A percentile compares a stretch with the other conserved stretches of the same genome.
Conservation (phyloP, 53 echinoderm and acorn worm genomes). For the Henricia sp. region DNA sequence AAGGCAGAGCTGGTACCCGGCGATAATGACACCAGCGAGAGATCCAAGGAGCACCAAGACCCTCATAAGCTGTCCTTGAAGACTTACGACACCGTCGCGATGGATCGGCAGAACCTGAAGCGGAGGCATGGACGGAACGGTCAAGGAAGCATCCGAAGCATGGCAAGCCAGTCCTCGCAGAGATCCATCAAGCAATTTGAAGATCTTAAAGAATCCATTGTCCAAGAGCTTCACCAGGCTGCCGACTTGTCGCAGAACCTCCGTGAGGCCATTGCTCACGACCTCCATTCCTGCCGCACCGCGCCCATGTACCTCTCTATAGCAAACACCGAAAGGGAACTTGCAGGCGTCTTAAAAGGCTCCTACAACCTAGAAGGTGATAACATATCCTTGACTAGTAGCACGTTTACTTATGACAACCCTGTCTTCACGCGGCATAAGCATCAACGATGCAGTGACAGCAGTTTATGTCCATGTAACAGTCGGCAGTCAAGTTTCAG, state of each 20-base stretch:
- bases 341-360: conserved; percentile 75
- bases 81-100: conserved; percentile 2
- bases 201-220: conserved; percentile 83
- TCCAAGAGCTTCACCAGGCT: conserved; percentile 80
- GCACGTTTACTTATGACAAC: conserved; percentile 93
- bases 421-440: conserved; percentile 81
- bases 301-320: conserved; percentile 93
- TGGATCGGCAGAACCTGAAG: conserved; percentile 69
- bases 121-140: conserved; percentile 62
- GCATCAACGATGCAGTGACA: conserved; percentile 39
- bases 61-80: conserved; percentile 34
- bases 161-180: conserved; percentile 64
- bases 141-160: conserved; percentile 72
- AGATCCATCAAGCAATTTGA: conserved; percentile 69
- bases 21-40: background rate
- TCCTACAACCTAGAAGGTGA: conserved; percentile 76
- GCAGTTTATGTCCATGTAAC: conserved; percentile 40
- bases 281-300: conserved; percentile 76
- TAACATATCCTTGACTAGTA: conserved; percentile 70
- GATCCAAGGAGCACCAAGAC: background rate
- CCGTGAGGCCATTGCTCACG: conserved; percentile 82
- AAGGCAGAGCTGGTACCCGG: conserved; percentile 12
- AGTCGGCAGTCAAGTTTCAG: conserved; percentile 95
- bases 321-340: conserved; percentile 83
- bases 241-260: conserved; percentile 84